These are phyloP conservation scores for Propithecus perrieri DNA, from an alignment of 2,797 vertebrate species.

Conservation along the genomic window DNA sequence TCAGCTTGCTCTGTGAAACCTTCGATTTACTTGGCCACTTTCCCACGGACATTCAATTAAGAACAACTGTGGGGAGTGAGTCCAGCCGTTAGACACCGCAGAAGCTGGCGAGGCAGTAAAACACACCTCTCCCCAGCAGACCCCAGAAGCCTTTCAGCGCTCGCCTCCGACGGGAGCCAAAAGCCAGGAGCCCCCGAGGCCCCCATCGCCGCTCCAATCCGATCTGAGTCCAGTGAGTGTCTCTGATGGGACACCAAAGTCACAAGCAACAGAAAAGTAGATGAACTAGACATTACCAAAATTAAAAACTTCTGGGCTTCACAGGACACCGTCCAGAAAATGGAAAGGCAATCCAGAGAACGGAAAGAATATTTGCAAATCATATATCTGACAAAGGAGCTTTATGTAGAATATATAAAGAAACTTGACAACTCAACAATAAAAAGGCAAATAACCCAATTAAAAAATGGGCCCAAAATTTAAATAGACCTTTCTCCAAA, in stretches of 20 bases:
- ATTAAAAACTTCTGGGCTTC: background rate
- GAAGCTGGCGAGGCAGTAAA: background rate
- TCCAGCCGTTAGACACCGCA: background rate
- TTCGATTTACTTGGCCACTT: constrained; percentile 47
- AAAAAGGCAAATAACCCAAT: background rate
- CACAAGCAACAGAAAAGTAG: background rate
- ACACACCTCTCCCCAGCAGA: background rate
- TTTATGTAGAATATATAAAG: background rate
- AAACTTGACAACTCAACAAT: background rate
- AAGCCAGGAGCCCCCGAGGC: background rate
- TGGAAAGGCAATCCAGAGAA: background rate
- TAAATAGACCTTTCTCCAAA: background rate
- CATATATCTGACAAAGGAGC: background rate
- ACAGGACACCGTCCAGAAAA: background rate
- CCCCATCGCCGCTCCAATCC: background rate
- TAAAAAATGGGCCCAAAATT: background rate
- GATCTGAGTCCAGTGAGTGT: background rate
- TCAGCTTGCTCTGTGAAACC: background rate
- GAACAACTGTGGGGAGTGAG: constrained; percentile 53
- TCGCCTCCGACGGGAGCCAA: background rate
- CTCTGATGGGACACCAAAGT: background rate
- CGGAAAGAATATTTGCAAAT: background rate
- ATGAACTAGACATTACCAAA: background rate
- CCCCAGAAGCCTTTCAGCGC: background rate
- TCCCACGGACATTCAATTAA: constrained; percentile 50